Base-by-base conservation (phyloP, 2,113 vertebrate species). In the Phaethon lepturus region DNA sequence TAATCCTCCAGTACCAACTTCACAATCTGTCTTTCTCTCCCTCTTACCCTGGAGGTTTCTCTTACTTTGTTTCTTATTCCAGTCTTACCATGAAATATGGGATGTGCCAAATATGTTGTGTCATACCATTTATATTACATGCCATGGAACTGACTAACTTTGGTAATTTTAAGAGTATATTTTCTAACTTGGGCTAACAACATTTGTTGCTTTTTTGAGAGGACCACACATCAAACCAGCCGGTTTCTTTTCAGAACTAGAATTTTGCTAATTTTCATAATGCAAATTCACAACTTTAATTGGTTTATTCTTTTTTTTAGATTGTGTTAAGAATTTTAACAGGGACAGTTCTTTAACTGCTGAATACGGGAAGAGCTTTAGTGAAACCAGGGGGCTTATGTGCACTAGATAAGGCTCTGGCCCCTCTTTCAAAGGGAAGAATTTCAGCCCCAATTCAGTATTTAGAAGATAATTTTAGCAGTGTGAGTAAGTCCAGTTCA, bases 51-150 rank as follows among this genome's bases (percentile, higher is more conserved):
- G 28, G 66, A 73, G 90, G 68, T 38, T 94, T 92, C 45, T 88
- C 80, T 83, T 56, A 83, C 74, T 72, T 98, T 18, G 16, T 94
- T 97, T 96, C 95, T 98, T 90, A 96, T 79, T 76, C 56, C 15
- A 60, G 68, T 79, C 85, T 94, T 87, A 91, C 71, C 28, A 78
- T 24, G 63, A 95, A 87, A 88, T 31, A 64, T 26, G 58, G 71
- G 42, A 52, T 78, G 75, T 93, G 80, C 77, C 94, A 91, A 86
- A 97, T 71, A 69, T 1, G 5, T 17, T 63, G 47, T n/a, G 24
- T 80, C 25, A 33, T 59, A 72, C 47, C 63, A 62, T 86, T 94
- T 96, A 88, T 89, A 95, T 78, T 78, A 83, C 74, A 97, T 93
- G 91, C 76, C 40, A 82, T 5, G 62, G 67, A 94, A 90, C 44